Base-by-base conservation (phyloP, 1,140 invertebrate genomes). In the Drosophila watanabei region DNA sequence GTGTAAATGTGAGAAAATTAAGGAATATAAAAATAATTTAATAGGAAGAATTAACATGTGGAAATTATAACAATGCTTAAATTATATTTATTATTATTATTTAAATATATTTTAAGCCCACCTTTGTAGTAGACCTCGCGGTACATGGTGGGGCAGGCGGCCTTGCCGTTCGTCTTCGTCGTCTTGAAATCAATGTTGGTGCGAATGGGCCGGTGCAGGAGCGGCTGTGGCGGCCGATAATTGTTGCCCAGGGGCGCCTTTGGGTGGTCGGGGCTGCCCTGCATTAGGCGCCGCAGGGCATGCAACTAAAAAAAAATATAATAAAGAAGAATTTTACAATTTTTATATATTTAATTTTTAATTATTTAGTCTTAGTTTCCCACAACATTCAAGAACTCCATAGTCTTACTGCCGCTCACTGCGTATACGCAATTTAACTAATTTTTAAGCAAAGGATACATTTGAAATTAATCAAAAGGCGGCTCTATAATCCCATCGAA, bases 151-250 rank as follows among this genome's bases (percentile, higher is more conserved):
- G 97, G 96, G 93, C 97, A 98, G 84, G 96, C 96, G 87, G 96
- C 96, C 93, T 97, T 97, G 61, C 95, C 95, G 92, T 76, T 93
- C 93, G 93, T 94, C 95, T 95, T 97, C 95, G 95, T 96, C 95
- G 94, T 95, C 95, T 91, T 96, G 93, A 99, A 98, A 94, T 99
- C 97, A 93, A 99, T 99, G 94, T 99, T 99, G 58, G 98, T 99
- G 92, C 98, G 95, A 54, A 99, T 96, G 16, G 98, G 97, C 79
- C 98, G 95, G 94, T 98, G 97, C 94, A 99, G 96, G 28, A 99
- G 94, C 33, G 96, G 96, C 92, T 98, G 98, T 4, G 97, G 96
- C 32, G 98, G 98, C 92, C 98, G 95, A 93, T 97, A 97, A 94
- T 99, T 99, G 94, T 98, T 98, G 73, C 97, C 97, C 86, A 99